Evolutionary conservation across 2,113 vertebrate species (phyloP).

Genomic region (Ellobius talpinus): DNA sequence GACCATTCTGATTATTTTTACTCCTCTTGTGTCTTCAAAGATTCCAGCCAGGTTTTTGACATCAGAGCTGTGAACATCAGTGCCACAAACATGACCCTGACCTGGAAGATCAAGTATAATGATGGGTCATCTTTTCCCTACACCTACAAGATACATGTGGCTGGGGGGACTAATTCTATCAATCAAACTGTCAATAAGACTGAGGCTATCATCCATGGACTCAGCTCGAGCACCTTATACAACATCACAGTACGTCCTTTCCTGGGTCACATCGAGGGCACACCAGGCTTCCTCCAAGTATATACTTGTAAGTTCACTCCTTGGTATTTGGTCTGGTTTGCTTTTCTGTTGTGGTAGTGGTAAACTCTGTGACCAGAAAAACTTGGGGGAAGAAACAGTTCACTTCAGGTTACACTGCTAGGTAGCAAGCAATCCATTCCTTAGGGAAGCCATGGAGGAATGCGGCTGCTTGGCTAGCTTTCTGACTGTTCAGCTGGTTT

Average conservation of each 20-base stretch:
- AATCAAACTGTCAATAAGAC: neutral
- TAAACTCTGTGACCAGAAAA: neutral
- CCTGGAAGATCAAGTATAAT: slow-evolving; percentile 72
- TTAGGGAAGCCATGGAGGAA: neutral
- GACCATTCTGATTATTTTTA: neutral
- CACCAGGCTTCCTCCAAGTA: neutral
- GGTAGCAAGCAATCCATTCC: neutral
- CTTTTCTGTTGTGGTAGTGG: neutral
- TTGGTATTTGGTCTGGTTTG: neutral
- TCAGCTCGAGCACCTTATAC: slow-evolving; percentile 50
- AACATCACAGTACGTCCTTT: neutral
- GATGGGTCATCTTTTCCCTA: neutral
- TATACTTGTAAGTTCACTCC: slow-evolving; percentile 71
- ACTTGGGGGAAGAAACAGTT: neutral
- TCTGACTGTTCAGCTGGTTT: neutral
- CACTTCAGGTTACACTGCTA: too few species aligned
- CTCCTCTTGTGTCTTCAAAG: slow-evolving; percentile 64
- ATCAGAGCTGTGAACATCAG: neutral
- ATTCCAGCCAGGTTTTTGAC: neutral
- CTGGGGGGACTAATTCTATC: fast-evolving
- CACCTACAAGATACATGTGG: slow-evolving; percentile 45
- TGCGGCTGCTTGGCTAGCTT: neutral
- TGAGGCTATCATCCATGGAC: fast-evolving
- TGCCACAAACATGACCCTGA: slow-evolving; percentile 68
- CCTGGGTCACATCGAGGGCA: neutral